Evolutionary conservation across 2,113 vertebrate species (phyloP).

Genomic region (Thunnus thynnus): DNA sequence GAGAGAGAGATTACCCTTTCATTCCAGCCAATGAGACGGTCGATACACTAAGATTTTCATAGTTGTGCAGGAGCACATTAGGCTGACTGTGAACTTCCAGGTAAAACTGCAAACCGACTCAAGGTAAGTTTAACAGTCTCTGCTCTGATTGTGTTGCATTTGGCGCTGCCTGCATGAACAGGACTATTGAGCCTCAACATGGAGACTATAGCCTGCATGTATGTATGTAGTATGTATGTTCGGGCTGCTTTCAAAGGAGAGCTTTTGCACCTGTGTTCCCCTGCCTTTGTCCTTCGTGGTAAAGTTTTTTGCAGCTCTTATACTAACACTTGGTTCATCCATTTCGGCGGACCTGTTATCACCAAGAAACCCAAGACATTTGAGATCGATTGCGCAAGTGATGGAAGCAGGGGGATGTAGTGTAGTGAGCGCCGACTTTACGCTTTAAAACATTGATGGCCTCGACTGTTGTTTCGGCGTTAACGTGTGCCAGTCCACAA

Average conservation of each 20-base stretch:
- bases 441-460: slow-evolving; percentile 55
- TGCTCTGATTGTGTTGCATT: slow-evolving; percentile 22
- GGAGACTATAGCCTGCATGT: slow-evolving; percentile 64
- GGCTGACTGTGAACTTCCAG: slow-evolving; percentile 70
- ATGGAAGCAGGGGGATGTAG: slow-evolving; percentile 71
- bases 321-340: slow-evolving; percentile 8
- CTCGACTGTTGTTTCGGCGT: slow-evolving; percentile 56
- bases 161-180: slow-evolving; percentile 49
- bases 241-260: slow-evolving; percentile 43
- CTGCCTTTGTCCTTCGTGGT: slow-evolving; percentile 58
- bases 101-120: slow-evolving; percentile 68
- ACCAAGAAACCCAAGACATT: slow-evolving; percentile 35
- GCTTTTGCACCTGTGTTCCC: slow-evolving; percentile 77
- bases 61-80: slow-evolving; percentile 73
- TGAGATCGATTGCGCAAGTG: slow-evolving; percentile 73
- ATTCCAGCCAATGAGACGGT: slow-evolving; percentile 75
- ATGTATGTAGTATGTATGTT: slow-evolving; percentile 39
- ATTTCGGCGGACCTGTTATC: slow-evolving; percentile 54
- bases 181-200: slow-evolving; percentile 57
- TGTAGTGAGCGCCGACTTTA: slow-evolving; percentile 49
- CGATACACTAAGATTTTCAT: slow-evolving; percentile 69
- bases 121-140: slow-evolving; percentile 67
- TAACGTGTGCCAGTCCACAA: slow-evolving; percentile 38
- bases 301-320: slow-evolving; percentile 30
- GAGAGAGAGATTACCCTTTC: slow-evolving; percentile 69